Evolutionary conservation across 2,113 vertebrate genomes (phyloP).

Genomic region (Poeciliopsis prolifica): DNA sequence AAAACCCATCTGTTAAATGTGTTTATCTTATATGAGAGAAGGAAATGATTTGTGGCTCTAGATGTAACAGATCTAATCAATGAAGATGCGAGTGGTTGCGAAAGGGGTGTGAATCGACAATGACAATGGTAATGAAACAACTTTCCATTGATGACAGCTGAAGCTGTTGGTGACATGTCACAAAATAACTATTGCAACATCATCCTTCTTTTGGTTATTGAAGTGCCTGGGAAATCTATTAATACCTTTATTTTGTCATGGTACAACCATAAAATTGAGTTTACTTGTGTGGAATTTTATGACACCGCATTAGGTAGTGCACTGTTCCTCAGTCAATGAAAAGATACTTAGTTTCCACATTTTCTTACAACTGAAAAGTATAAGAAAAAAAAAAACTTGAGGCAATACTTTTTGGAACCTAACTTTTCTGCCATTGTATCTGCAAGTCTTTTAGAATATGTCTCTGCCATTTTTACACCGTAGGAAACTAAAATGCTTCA

Average conservation of each 20-base stretch:
- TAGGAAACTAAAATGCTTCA: too few relatives aligned
- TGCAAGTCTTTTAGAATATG: too few relatives aligned
- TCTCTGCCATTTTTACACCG: too few relatives aligned
- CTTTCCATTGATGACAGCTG: conserved; percentile 38
- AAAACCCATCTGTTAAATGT: conserved; percentile 8
- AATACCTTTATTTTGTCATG: not conserved
- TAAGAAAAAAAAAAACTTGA: too few relatives aligned
- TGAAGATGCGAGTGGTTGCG: conserved; percentile 35
- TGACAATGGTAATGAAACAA: conserved; percentile 30
- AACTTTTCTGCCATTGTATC: too few relatives aligned
- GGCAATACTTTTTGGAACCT: too few relatives aligned
- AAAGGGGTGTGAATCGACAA: conserved; percentile 17
- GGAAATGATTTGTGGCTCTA: conserved; percentile 24
- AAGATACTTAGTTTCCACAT: too few relatives aligned
- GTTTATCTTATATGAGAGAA: conserved; percentile 14
- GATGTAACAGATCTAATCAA: conserved; percentile 42
- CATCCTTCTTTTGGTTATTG: not conserved
- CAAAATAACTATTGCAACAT: conserved; percentile 39
- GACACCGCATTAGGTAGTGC: too few relatives aligned
- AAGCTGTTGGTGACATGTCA: conserved; percentile 43
- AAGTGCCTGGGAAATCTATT: not conserved
- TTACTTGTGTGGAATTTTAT: too few relatives aligned
- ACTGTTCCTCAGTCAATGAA: too few relatives aligned
- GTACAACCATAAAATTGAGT: not conserved
- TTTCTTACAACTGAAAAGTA: too few relatives aligned